Percentiles rank a stretch among this genome's conserved stretches.
Conservation (phyloP, 2,888 invertebrate genomes). For the Drosophila neonasuta region DNA sequence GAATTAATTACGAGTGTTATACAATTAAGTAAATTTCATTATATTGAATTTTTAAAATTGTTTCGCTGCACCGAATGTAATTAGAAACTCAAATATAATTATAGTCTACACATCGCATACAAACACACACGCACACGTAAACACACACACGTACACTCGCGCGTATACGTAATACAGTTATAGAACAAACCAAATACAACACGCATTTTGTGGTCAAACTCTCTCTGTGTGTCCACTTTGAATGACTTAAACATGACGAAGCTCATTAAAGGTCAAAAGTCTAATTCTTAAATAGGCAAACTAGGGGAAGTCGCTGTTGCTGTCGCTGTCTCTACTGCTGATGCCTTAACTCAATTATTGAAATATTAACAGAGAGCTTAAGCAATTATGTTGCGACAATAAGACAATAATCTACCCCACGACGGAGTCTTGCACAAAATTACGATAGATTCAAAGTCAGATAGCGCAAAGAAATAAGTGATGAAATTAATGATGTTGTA, state of each 20-base stretch:
- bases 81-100: constrained; percentile 77
- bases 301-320: background rate
- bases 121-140: constrained; percentile 12
- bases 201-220: constrained; percentile 42
- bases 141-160: constrained; percentile 5
- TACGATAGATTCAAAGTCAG: background rate
- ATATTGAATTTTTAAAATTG: constrained; percentile 79
- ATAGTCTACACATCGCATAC: constrained; percentile 35
- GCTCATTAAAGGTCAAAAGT: constrained; percentile 26
- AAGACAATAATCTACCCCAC: background rate
- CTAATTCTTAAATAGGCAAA: constrained; percentile 4
- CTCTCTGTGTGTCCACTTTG: constrained; percentile 5
- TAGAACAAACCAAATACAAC: constrained; percentile 27
- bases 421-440: background rate
- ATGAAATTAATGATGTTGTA: background rate
- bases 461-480: background rate
- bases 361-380: constrained; percentile 1
- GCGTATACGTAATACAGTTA: constrained; percentile 21
- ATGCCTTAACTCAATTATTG: background rate
- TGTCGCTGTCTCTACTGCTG: background rate
- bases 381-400: background rate
- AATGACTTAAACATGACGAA: constrained; percentile 14
- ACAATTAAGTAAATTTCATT: constrained; percentile 80
- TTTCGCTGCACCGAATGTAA: constrained; percentile 64
- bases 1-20: constrained; percentile 80